phyloP scores from a whole-genome alignment of 2,888 invertebrate species.

The Acleris laterana region DNA sequence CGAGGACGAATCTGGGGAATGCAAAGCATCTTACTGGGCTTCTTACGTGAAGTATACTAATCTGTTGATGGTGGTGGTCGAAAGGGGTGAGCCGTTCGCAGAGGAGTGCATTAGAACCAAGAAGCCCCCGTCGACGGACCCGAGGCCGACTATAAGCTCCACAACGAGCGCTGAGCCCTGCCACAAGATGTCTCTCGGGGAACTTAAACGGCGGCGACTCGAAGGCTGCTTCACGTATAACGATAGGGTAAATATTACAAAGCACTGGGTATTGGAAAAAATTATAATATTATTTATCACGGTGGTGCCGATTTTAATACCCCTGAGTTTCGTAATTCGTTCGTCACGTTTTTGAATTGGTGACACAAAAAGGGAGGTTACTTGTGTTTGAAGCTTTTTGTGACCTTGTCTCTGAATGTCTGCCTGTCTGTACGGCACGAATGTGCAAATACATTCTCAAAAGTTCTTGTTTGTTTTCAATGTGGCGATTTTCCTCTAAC shows the following conservation, averaged over 20 bases:
- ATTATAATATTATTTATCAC: no score
- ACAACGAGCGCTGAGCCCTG: constrained; percentile 86
- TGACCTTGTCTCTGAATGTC: no score
- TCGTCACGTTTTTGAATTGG: no score
- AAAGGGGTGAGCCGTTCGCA: constrained; percentile 62
- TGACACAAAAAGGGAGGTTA: no score
- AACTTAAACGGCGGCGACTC: constrained; percentile 86
- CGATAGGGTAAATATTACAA: constrained; percentile 80
- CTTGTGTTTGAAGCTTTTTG: no score
- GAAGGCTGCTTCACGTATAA: constrained; percentile 92
- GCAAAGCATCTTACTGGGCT: constrained; percentile 85
- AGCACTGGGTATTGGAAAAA: background rate
- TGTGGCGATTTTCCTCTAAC: no score
- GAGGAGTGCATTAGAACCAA: constrained; percentile 60
- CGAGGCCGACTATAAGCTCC: constrained; percentile 61
- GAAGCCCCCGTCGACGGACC: constrained; percentile 86
- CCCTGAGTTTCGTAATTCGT: no score
- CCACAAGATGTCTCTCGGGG: constrained; percentile 89
- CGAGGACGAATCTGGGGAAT: constrained; percentile 58
- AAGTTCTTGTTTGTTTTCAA: no score
- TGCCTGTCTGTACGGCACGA: no score
- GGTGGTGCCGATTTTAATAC: no score
- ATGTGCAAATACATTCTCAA: no score
- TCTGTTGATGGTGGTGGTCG: constrained; percentile 89
- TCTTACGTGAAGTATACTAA: constrained; percentile 91